A percentile compares a stretch with the other conserved stretches of the same genome.
phyloP scores from a whole-genome alignment of 2,888 invertebrate genomes.

The Biston stratarius region DNA sequence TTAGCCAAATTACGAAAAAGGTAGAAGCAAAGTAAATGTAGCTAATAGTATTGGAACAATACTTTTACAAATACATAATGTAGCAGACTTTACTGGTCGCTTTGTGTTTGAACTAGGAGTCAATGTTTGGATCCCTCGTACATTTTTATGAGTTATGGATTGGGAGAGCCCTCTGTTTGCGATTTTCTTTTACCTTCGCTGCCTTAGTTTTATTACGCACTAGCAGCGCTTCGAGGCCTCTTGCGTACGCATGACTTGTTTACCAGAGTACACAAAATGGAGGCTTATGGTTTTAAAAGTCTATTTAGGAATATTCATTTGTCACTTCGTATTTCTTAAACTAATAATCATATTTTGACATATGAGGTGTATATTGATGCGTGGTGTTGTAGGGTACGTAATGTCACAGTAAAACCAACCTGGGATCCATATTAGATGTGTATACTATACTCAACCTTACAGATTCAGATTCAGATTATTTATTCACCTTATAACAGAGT shows the following conservation, averaged over 20 bases:
- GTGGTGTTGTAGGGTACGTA: too few relatives aligned
- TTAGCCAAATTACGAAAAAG: conserved; percentile 15
- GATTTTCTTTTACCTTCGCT: conserved; percentile 64
- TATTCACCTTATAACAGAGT: too few relatives aligned
- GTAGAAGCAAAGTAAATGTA: conserved; percentile 9
- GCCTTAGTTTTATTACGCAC: conserved; percentile 21
- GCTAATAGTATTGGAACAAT: conserved; percentile 19
- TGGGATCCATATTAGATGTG: too few relatives aligned
- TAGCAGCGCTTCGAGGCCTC: neutral
- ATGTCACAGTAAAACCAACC: too few relatives aligned
- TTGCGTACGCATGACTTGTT: neutral
- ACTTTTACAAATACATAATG: conserved; percentile 44
- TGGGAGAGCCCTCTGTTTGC: conserved; percentile 74
- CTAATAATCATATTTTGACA: too few relatives aligned
- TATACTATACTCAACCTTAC: too few relatives aligned
- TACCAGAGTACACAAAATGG: too few relatives aligned
- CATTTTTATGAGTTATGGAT: conserved; percentile 83
- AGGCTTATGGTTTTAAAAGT: too few relatives aligned
- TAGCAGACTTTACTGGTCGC: conserved; percentile 52
- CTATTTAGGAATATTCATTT: too few relatives aligned
- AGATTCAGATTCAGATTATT: too few relatives aligned
- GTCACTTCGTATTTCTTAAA: too few relatives aligned
- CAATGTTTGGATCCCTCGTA: conserved; percentile 72
- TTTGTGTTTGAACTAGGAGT: conserved; percentile 67
- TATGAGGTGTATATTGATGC: too few relatives aligned